Base-by-base conservation (phyloP, 2,113 vertebrate species). In the Phyllostomus hastatus region DNA sequence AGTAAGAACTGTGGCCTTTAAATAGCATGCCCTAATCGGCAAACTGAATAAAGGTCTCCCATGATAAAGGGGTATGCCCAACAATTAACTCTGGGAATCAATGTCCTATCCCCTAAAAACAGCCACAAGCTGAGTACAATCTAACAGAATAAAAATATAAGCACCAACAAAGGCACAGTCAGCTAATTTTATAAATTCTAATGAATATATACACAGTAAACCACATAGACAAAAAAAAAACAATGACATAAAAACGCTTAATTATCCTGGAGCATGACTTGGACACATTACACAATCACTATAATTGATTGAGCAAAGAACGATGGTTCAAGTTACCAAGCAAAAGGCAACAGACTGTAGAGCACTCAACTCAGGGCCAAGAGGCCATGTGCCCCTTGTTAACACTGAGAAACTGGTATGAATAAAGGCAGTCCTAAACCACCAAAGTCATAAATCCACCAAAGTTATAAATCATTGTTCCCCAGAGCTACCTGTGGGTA, bases 121-220 rank as follows among this genome's bases (percentile, higher is more conserved):
- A 48, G 33, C 15, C 33, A 75, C 50, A 72, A 57, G 14, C n/a
- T 84, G 10, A 88, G 66, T 48, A 41, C 11, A 66, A 14, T 50
- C 26, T 73, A 95, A 72, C 10, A 94, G 43, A 89, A 41, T 80
- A 20, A 66, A 95, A 83, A 64, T 38, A 54, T 79, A 87, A 78
- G 19, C 41, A n/a, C 89, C 75, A 90, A 59, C 57, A 80, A 59
- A 90, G 26, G 33, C 4, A 75, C 7, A 73, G 31, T 78, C 20
- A 50, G 20, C 46, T 91, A 43, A 83, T 88, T 82, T 93, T 75
- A 80, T 88, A 24, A 64, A 82, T 96, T 94, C n/a, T 90, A 46
- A 76, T n/a, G 10, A 81, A 50, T 72, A 43, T 69, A 64, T 59
- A 28, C 57, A 69, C 20, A 84, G 59, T 57, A 64, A 85, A 73